Base-by-base conservation (phyloP, 2,888 invertebrate genomes). In the Meta bourneti region DNA sequence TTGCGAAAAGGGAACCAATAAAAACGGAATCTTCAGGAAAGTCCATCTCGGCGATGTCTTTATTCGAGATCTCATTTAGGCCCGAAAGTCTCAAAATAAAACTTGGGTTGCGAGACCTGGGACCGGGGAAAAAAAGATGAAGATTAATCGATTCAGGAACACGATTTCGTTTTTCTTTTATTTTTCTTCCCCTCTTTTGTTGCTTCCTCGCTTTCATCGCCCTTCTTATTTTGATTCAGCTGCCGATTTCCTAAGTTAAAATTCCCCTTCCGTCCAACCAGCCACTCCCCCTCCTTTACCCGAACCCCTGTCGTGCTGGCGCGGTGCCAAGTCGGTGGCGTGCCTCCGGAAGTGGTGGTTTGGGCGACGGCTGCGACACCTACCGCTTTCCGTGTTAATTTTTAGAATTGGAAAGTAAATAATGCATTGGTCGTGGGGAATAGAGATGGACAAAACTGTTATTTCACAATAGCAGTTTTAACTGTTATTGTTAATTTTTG, bases 101-200 rank as follows among this genome's bases (percentile, higher is more conserved):
- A 88, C 49, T 81, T 81, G 54, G 70, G 34, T 34, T 34, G 34
- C 34, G 34, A 34, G 72, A 87, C 48, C 71, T 79, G 80, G 88
- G 85, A 69, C 81, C 70, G 49, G 70, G 85, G 90, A 85, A 79
- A 83, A 85, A 90, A 90, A 75, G 88, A 87, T 90, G 82, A 82
- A 81, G 80, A 81, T 91, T 93, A 79, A 86, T 87, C 79, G 82
- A 75, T 77, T 78, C 49, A 77, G 54, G 72, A 75, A 81, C 85
- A 74, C 80, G 72, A 85, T 82, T 82, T 74, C 84, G 8, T 80
- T 87, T n/a, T 19, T 81, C 70, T 48, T 49, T 49, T 16, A 49
- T 48, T 34, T 49, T 54, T 78, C 79, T 77, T 79, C 51, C 75
- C 75, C 75, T 82, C 34, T 54, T 4, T 71, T 71, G 20, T 52